Evolutionary conservation across 2,888 invertebrate species (phyloP), one percentile per base, ranked within the genome.

Genomic region (Macrosoma leucophasiata): DNA sequence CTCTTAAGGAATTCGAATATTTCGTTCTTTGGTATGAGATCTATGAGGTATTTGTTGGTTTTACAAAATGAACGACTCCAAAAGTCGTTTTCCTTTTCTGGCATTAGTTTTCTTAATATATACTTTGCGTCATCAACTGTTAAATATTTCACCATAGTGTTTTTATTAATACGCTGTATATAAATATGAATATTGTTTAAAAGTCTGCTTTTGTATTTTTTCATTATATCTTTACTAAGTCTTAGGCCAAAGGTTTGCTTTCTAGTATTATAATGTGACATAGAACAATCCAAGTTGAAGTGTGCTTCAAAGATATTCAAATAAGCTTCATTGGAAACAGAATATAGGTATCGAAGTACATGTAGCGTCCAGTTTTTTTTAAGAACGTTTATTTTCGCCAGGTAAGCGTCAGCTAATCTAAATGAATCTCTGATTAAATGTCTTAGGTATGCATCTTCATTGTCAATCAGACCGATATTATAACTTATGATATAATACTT

Each of bases 251-350:
- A 46, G 32, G n/a, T 23, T 6, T 29, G 15, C 4, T n/a, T 5
- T 17, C 6, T 6, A 23, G 13, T 21, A n/a, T 12, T 13, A 9
- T n/a, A 12, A 1, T 13, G 18, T 18, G 3, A 5, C 24, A 17
- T 12, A 4, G 3, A n/a, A 2, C 4, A 4, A 5, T 20, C 7
- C 4, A 11, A 25, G 11, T 28, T 13, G 15, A 2, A 25, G 37
- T 55, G 46, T 15, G 47, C 58, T 48, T 73, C 73, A 9, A 70
- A 36, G 27, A 73, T 35, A 40, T 66, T 46, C 32, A 75, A 56
- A 45, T 66, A 75, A 27, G 54, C 48, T 3, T 37, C 41, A 44
- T 47, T 46, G 1, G 60, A 62, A 32, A 60, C 36, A 4, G 58
- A 47, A 35, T 57, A 64, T 24, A 61, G 38, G 34, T 55, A 41